Percentiles rank a stretch among this genome's conserved stretches.
Evolutionary conservation across 2,888 invertebrate genomes (phyloP).

Genomic region (Apeira syringaria): DNA sequence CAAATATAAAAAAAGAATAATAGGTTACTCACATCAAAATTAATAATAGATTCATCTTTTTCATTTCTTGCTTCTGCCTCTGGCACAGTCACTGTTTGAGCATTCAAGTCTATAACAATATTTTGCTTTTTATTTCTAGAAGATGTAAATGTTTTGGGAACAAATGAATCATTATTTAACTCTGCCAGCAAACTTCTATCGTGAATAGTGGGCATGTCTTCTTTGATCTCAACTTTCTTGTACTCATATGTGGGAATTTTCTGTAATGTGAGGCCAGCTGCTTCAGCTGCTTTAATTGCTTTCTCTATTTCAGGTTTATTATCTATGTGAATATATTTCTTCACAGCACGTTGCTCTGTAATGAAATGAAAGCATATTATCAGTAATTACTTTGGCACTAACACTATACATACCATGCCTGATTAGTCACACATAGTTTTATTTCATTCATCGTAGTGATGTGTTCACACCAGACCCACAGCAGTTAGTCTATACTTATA

Average conservation of each 20-base stretch:
- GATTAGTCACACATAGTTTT: too few species aligned
- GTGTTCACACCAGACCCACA: too few species aligned
- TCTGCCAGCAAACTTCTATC: conserved; percentile 86
- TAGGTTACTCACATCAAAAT: conserved; percentile 85
- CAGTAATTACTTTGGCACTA: too few species aligned
- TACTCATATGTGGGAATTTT: conserved; percentile 78
- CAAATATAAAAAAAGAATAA: too few species aligned
- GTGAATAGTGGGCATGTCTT: conserved; percentile 79
- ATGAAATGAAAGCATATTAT: too few species aligned
- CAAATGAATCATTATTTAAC: conserved; percentile 88
- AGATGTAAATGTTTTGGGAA: conserved; percentile 84
- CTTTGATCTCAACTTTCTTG: conserved; percentile 72
- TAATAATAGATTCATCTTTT: conserved; percentile 85
- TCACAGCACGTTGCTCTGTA: conserved; percentile 51
- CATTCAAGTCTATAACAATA: conserved; percentile 89
- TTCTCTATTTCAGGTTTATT: conserved; percentile 73
- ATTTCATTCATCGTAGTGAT: too few species aligned
- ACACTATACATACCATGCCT: too few species aligned
- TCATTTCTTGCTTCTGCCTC: conserved; percentile 71
- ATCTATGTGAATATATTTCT: conserved; percentile 61
- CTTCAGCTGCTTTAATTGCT: conserved; percentile 76
- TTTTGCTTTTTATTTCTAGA: conserved; percentile 86
- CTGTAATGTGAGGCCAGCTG: conserved; percentile 77
- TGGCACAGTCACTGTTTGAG: conserved; percentile 88
- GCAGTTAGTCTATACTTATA: too few species aligned